phyloP scores from a whole-genome alignment of 2,888 invertebrate genomes.

The Caprella mutica region DNA sequence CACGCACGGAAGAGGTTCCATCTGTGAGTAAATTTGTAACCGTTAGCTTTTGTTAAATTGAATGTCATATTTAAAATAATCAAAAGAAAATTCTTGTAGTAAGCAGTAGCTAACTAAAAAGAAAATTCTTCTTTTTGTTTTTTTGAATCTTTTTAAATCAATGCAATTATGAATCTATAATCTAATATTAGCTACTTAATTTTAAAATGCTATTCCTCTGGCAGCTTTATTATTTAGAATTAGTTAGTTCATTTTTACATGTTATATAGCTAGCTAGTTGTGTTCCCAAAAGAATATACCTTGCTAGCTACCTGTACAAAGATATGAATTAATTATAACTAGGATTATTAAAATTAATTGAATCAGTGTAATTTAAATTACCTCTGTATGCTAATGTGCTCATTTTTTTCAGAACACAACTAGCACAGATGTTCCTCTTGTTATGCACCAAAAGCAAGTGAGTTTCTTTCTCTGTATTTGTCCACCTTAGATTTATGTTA shows the following conservation, averaged over 20 bases:
- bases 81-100: not conserved
- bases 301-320: not conserved
- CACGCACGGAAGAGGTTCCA: constrained; percentile 19
- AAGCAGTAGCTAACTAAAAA: not conserved
- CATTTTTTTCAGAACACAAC: too few relatives aligned
- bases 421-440: too few relatives aligned
- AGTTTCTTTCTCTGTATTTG: too few relatives aligned
- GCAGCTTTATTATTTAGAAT: not conserved
- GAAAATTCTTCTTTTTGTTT: not conserved
- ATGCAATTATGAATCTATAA: constrained; percentile 5
- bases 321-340: not conserved
- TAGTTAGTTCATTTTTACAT: not conserved
- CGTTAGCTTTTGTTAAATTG: not conserved
- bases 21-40: not conserved
- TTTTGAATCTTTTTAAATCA: not conserved
- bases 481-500: too few relatives aligned
- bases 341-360: too few relatives aligned
- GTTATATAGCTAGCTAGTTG: not conserved
- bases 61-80: not conserved
- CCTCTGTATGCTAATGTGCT: too few relatives aligned
- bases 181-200: not conserved
- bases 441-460: too few relatives aligned
- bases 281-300: too few relatives aligned
- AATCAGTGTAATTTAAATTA: too few relatives aligned
- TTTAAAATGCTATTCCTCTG: not conserved